A percentile compares a stretch with the other conserved stretches of the same genome.
phyloP scores from a whole-genome alignment of 2,113 vertebrate genomes.

The Platysternon megacephalum region DNA sequence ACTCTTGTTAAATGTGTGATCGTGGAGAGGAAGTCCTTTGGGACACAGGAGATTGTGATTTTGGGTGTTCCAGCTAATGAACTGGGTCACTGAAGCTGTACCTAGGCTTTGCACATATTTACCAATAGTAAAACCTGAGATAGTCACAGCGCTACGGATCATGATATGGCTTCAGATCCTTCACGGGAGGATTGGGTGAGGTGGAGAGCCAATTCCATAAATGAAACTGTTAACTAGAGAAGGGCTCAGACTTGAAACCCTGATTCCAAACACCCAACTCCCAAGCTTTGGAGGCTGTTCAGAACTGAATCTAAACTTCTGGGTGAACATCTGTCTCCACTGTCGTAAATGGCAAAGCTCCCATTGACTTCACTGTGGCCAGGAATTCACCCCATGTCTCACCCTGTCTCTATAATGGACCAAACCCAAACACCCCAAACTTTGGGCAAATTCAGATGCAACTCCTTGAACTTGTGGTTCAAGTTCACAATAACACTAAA shows the following conservation, averaged over 20 bases:
- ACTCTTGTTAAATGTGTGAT: rapidly evolving
- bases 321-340: background rate
- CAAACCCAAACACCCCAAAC: rapidly evolving
- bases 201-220: background rate
- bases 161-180: background rate
- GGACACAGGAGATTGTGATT: background rate
- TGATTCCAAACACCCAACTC: background rate
- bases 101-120: rapidly evolving
- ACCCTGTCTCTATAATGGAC: background rate
- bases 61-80: background rate
- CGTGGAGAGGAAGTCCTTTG: background rate
- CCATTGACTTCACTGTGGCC: background rate
- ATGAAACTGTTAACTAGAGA: background rate
- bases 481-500: background rate
- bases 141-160: rapidly evolving
- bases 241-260: background rate
- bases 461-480: background rate
- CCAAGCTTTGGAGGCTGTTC: background rate
- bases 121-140: background rate
- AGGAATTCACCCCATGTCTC: background rate
- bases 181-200: background rate
- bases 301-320: background rate
- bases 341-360: background rate
- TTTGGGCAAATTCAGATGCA: background rate
- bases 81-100: background rate